phyloP scores from a whole-genome alignment of 2,888 invertebrate genomes.

The Cheilosia urbana region DNA sequence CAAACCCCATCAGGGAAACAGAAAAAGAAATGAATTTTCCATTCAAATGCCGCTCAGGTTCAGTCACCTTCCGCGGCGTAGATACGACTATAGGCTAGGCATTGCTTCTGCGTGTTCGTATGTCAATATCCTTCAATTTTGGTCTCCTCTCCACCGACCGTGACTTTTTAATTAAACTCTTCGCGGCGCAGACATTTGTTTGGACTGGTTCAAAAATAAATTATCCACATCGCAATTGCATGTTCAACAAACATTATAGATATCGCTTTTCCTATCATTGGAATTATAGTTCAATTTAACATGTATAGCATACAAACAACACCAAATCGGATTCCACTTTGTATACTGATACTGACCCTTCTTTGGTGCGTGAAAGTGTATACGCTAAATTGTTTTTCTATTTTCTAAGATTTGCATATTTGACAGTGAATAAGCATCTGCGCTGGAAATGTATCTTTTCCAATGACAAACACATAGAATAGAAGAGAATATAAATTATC shows the following conservation, averaged over 20 bases:
- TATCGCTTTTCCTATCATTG: constrained; percentile 29
- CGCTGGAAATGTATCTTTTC: constrained; percentile 39
- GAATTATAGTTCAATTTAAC: constrained; percentile 8
- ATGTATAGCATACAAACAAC: constrained; percentile 24
- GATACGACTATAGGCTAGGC: not conserved
- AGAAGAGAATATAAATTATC: constrained; percentile 59
- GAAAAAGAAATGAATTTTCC: constrained; percentile 17
- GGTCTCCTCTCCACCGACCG: not conserved
- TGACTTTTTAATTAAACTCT: constrained; percentile 38
- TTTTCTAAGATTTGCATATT: constrained; percentile 54
- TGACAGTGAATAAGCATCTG: constrained; percentile 60
- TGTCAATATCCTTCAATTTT: constrained; percentile 24
- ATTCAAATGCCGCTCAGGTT: constrained; percentile 37
- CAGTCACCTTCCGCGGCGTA: constrained; percentile 26
- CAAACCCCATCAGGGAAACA: constrained; percentile 1
- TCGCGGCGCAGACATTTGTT: constrained; percentile 31
- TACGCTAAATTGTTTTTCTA: constrained; percentile 2
- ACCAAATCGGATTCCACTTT: constrained; percentile 39
- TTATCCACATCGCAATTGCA: constrained; percentile 38
- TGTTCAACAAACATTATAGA: constrained; percentile 65
- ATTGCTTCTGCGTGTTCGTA: constrained; percentile 26
- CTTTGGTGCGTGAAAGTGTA: constrained; percentile 30
- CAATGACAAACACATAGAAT: not conserved
- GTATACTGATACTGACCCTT: constrained; percentile 12
- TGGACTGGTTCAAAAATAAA: constrained; percentile 17